Base-by-base conservation (phyloP, 2,113 vertebrate genomes). In the Eudorcas thomsonii region DNA sequence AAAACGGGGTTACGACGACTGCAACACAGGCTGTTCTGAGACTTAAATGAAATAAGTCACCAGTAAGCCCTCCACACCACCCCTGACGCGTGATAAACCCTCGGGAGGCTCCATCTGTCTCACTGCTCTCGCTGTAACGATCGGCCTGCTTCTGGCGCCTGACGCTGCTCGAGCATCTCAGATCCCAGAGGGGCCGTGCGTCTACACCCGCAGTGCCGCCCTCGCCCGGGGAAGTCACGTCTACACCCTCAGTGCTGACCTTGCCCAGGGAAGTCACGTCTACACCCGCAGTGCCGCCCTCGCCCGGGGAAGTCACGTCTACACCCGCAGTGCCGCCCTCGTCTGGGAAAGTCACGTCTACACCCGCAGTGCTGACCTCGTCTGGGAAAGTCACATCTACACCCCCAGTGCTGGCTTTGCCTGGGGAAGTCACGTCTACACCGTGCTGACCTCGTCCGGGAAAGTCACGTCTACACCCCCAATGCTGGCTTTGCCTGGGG, bases 31-130 rank as follows among this genome's bases (percentile, higher is more conserved):
- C 57, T 81, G 21, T 13, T 36, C 2, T 3, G 82, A 80, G 48
- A 7, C n/a, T 87, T 87, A 87, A 23, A 19, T 15, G 39, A 57
- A 23, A 13, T 17, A 23, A 50, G 26, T n/a, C 17, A 13, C 2
- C 54, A 21, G n/a, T 2, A 25, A 64, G 52, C n/a, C 50, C 5
- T 30, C 50, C 2, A 0, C 1, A 0, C 36, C 25, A 1, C 2
- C 5, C 26, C 7, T 33, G 43, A 16, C 11, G 0, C 1, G 0
- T 1, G 2, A 43, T 2, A 9, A 0, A 4, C 1, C 4, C 19
- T 3, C 25, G 1, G 33, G 4, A 16, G 6, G 8, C 1, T 2
- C n/a, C 2, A 6, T 54, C 10, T 48, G 26, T 26, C 13, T 55
- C 9, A 1, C 26, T 9, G 2, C 39, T 2, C 2, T 8, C 23